Evolutionary conservation across 1,140 invertebrate species (phyloP).

Genomic region (Zaprionus capensis): DNA sequence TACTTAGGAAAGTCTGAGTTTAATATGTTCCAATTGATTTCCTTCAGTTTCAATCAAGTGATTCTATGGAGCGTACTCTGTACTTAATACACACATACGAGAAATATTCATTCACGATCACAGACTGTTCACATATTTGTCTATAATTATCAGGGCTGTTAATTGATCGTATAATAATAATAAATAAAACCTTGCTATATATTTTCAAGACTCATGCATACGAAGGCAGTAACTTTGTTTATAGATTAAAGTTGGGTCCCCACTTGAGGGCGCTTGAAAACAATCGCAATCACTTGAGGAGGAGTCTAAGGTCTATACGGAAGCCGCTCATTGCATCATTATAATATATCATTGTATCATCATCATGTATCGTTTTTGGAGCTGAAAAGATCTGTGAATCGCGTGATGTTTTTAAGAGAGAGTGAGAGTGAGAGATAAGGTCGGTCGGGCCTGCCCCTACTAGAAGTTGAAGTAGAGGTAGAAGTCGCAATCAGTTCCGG

Average conservation of each 20-base stretch:
- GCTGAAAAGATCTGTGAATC: slow-evolving; percentile 5
- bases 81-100: neutral
- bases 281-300: neutral
- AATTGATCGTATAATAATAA: slow-evolving; percentile 1
- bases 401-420: slow-evolving; percentile 18
- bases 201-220: neutral
- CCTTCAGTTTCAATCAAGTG: neutral
- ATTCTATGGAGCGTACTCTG: neutral
- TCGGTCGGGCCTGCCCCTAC: neutral
- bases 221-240: neutral
- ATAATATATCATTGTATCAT: slow-evolving; percentile 5
- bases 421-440: neutral
- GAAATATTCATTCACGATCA: neutral
- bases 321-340: slow-evolving; percentile 16
- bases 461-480: neutral
- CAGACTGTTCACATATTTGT: slow-evolving; percentile 1
- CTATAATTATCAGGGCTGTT: neutral
- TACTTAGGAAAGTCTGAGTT: neutral
- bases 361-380: slow-evolving; percentile 2
- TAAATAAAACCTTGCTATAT: neutral
- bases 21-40: neutral
- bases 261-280: neutral
- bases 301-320: slow-evolving; percentile 13
- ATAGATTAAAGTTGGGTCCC: neutral
- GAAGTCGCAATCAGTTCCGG: slow-evolving; percentile 21